These are phyloP conservation scores for Decapterus maruadsi DNA, from an alignment of 2,797 vertebrate species.

Conservation along the genomic window DNA sequence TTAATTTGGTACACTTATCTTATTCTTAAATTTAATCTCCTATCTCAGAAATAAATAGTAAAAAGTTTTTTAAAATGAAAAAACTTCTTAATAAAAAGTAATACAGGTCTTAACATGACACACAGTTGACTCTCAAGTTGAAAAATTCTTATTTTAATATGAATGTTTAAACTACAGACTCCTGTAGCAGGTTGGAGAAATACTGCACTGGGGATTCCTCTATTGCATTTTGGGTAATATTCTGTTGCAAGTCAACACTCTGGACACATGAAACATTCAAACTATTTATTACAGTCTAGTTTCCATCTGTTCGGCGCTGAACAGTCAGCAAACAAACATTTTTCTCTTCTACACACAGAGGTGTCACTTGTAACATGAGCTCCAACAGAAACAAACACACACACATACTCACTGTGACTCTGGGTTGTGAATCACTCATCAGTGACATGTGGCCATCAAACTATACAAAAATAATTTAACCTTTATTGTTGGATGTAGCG, in stretches of 20 bases:
- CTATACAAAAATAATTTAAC: neutral
- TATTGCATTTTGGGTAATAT: neutral
- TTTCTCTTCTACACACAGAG: conserved; percentile 3
- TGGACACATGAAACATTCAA: neutral
- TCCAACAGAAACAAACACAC: neutral
- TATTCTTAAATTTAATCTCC: neutral
- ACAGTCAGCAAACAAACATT: neutral
- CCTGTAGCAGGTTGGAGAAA: neutral
- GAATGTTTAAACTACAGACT: neutral
- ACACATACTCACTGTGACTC: neutral
- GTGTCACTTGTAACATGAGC: neutral
- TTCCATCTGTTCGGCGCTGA: conserved; percentile 16
- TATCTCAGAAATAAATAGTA: neutral
- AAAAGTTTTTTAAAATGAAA: no score
- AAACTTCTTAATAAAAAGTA: no score
- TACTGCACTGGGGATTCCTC: neutral
- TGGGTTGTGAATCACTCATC: neutral
- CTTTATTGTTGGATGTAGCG: neutral
- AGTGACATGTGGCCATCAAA: neutral
- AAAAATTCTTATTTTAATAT: no score
- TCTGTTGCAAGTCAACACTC: neutral
- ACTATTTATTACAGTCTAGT: conserved; percentile 24
- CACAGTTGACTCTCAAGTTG: no score
- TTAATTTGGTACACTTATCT: no score
- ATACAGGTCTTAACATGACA: no score